Base-by-base conservation (phyloP, 2,888 invertebrate genomes). In the Troglohyphantes excavatus region DNA sequence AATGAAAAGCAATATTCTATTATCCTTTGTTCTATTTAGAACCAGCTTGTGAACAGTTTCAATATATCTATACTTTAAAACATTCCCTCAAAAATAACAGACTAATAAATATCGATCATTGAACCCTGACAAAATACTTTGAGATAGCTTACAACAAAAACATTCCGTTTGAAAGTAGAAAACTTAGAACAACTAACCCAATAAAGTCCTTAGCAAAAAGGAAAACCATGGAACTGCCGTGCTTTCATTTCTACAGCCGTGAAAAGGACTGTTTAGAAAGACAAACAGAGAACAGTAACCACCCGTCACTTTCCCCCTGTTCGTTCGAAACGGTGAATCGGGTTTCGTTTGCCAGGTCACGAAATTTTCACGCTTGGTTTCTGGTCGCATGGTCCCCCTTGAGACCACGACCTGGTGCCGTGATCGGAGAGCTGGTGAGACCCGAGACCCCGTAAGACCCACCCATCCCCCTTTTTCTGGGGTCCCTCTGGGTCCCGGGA, bases 321-420 rank as follows among this genome's bases (percentile, higher is more conserved):
- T 19, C 7, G 27, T n/a, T n/a, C n/a, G 26, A 63, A n/a, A 2
- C n/a, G n/a, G 26, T 2, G n/a, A 53, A 29, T 53, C 53, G n/a
- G 19, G 61, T 61, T 19, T 21, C 75, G n/a, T 0, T 1, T 61
- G 75, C n/a, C 11, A 13, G 75, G 61, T 61, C 75, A 76, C 26
- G 59, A 21, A 73, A 21, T 73, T 27, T 65, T 65, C 65, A 65
- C 70, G 39, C 21, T 53, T 26, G 17, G 73, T 53, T 73, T 73
- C 23, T 7, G 53, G 46, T 70, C 2, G 70, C 29, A n/a, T 70
- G 70, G 73, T 46, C 23, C n/a, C 70, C 53, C 73, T 13, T 21
- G 73, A 73, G 73, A 73, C 73, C 73, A 46, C 13, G 21, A 53
- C 53, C n/a, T 53, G 29, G 59, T 23, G 79, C 23, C 27, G 21